Conservation (phyloP, 1,140 invertebrate genomes). For the Nasonia longicornis region DNA sequence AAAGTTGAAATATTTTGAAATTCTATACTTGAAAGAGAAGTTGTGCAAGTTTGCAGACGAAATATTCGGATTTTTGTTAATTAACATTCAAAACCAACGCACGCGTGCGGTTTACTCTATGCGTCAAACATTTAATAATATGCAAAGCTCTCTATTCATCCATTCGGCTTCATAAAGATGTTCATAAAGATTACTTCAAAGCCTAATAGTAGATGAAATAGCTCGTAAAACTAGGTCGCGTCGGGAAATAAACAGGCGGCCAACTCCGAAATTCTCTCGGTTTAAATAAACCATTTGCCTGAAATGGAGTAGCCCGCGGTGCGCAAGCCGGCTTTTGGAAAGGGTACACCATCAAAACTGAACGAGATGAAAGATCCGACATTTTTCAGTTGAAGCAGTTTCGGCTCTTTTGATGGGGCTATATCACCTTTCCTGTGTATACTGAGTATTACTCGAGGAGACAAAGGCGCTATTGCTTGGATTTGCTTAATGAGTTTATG, state of each 20-base stretch:
- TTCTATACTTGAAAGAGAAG: no score
- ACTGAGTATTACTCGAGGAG: background rate
- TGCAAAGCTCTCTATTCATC: background rate
- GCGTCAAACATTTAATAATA: background rate
- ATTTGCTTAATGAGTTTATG: no score
- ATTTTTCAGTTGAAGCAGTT: background rate
- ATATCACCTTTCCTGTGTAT: background rate
- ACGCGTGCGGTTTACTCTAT: no score
- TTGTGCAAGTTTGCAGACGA: no score
- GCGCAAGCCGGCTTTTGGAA: background rate
- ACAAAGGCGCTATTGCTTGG: no score
- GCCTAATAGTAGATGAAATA: background rate
- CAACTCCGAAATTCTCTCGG: background rate
- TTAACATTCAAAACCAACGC: no score
- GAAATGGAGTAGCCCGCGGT: background rate
- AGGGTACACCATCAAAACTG: background rate
- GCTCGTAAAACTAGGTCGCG: background rate
- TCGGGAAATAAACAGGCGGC: background rate
- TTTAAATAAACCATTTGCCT: slow-evolving; percentile 18
- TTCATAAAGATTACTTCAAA: slow-evolving; percentile 22
- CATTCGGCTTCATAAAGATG: background rate
- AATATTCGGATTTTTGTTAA: no score
- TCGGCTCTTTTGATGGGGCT: background rate
- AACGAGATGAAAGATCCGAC: background rate
- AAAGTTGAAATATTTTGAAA: no score